Evolutionary conservation across 1,140 invertebrate species (phyloP).

Genomic region (Orius laevigatus): DNA sequence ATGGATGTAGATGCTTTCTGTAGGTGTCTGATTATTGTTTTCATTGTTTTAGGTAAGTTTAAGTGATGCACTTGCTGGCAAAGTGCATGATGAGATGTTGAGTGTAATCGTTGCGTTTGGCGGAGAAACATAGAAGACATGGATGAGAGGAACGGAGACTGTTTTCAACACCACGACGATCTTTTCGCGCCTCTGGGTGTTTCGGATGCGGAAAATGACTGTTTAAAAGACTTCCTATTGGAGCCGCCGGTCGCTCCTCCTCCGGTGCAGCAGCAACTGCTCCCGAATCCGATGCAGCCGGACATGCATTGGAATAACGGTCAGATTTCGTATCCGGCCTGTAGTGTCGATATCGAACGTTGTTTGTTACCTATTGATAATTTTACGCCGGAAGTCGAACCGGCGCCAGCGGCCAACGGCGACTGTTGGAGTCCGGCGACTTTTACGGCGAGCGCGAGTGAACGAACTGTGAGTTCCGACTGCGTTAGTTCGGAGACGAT

Average conservation of each 20-base stretch:
- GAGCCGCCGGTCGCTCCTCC: conserved; percentile 15
- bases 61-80: background rate
- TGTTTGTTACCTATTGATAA: conserved; percentile 6
- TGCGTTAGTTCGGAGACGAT: conserved; percentile 21
- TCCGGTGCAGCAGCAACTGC: conserved; percentile 4
- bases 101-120: background rate
- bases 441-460: conserved; percentile 18
- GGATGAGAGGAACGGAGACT: conserved; percentile 22
- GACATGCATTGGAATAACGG: conserved; percentile 11
- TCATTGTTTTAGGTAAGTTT: conserved; percentile 8
- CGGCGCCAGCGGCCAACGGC: conserved; percentile 17
- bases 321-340: conserved; percentile 2
- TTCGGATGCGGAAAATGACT: conserved; percentile 21
- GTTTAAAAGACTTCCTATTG: conserved; percentile 23
- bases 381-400: conserved; percentile 9
- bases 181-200: conserved; percentile 17
- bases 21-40: background rate
- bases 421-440: conserved; percentile 19
- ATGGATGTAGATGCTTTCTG: too few species aligned
- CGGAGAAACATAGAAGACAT: conserved; percentile 17
- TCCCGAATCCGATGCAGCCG: background rate
- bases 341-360: background rate
- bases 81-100: background rate
- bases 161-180: conserved; percentile 20
- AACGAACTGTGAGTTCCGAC: conserved; percentile 23